Evolutionary conservation across 2,888 invertebrate species (phyloP), one percentile per base, ranked within the genome.

Genomic region (Oscheius sp.): DNA sequence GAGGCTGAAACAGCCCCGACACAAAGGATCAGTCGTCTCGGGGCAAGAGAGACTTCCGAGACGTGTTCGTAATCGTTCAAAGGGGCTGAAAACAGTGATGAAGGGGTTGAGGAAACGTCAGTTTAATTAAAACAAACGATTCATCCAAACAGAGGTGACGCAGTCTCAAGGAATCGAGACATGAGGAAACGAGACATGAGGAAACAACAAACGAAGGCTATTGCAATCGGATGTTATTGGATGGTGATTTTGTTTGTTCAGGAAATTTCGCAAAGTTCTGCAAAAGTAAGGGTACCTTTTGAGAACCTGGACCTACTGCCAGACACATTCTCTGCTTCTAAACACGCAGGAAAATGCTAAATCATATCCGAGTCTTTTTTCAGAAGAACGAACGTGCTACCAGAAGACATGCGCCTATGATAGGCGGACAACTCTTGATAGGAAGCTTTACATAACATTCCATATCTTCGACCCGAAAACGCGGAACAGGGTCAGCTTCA

Each of bases 1-100:
- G 65, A 65, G 65, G 65, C 65, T 65, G 65, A 65, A 65, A 65
- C 65, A 50, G 65, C 65, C 65, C 21, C 21, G 21, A 51, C 9
- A 65, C 65, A 65, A 65, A 65, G 65, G 65, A 65, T 65, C 65
- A 65, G 33, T 11, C 42, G 62, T 13, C 42, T 42, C 42, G 42
- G 42, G 42, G 42, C 7, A 42, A 42, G 7, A 42, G 42, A 42
- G 42, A 42, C 42, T 42, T 42, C 42, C 42, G 21, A 21, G 21
- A 21, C 42, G 53, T 68, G 35, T 68, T 51, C 68, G 55, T 68
- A 68, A 68, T 37, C 55, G 68, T 55, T 37, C 7, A 48, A 0
- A 11, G 51, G 51, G 53, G 13, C 51, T 66, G 51, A 66, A 51
- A 51, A 50, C 13, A 50, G 66, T 32, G 66, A 53, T 11, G 58